Evolutionary conservation across 1,140 invertebrate genomes (phyloP).

Genomic region (Trichonephila clavipes): DNA sequence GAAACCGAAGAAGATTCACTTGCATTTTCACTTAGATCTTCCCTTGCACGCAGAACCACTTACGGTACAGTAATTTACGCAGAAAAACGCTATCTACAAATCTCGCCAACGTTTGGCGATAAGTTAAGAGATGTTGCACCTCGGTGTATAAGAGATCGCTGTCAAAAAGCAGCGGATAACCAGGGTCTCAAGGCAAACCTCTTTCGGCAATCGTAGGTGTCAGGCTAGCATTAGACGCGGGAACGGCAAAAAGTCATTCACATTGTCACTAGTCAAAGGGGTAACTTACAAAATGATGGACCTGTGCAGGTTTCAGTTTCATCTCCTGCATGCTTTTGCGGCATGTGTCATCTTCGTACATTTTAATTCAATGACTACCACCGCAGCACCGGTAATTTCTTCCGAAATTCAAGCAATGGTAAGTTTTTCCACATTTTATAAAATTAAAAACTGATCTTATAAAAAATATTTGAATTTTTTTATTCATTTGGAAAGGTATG

Average conservation of each 20-base stretch:
- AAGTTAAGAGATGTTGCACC: not conserved
- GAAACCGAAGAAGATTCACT: conserved; percentile 32
- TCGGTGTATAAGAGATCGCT: not conserved
- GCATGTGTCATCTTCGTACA: not conserved
- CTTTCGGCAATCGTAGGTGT: conserved; percentile 32
- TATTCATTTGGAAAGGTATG: not conserved
- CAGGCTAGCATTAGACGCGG: not conserved
- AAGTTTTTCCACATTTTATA: not conserved
- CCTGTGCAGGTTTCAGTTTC: conserved; percentile 38
- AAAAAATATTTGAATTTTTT: not conserved
- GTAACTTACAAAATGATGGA: conserved; percentile 16
- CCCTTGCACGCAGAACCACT: not conserved
- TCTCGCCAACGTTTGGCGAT: conserved; percentile 61
- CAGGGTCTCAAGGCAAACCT: conserved; percentile 58
- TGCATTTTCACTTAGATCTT: not conserved
- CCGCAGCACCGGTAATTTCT: conserved; percentile 53
- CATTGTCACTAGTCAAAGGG: conserved; percentile 59
- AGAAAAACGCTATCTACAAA: conserved; percentile 27
- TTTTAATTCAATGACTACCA: not conserved
- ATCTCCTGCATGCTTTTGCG: conserved; percentile 60
- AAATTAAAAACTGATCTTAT: not conserved
- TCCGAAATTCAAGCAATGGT: conserved; percentile 72
- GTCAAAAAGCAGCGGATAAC: conserved; percentile 55
- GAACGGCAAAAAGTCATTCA: conserved; percentile 57
- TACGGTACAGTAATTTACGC: conserved; percentile 36